Evolutionary conservation across 2,888 invertebrate species (phyloP).

Genomic region (Taenaris catops): DNA sequence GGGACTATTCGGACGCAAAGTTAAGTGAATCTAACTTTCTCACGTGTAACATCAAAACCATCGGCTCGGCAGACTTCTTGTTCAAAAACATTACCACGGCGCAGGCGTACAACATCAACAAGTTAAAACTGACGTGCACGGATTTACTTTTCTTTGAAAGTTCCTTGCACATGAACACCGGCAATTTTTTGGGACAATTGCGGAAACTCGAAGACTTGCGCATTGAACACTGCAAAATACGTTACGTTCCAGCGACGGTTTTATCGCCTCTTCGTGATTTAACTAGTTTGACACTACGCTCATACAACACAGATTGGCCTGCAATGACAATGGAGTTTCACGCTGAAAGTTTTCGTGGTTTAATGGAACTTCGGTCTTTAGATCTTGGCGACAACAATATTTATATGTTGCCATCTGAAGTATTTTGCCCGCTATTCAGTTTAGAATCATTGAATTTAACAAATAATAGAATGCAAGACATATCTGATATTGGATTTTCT

Average conservation of each 20-base stretch:
- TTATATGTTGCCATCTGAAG: conserved; percentile 85
- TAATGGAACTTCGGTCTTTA: conserved; percentile 83
- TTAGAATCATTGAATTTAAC: conserved; percentile 86
- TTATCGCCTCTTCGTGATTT: conserved; percentile 85
- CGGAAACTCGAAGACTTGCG: conserved; percentile 85
- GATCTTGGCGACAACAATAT: conserved; percentile 89
- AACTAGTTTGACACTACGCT: conserved; percentile 83
- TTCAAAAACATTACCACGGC: conserved; percentile 85
- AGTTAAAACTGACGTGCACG: conserved; percentile 85
- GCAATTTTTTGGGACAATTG: conserved; percentile 82
- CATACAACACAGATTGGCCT: conserved; percentile 89
- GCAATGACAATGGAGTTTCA: conserved; percentile 89
- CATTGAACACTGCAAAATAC: conserved; percentile 89
- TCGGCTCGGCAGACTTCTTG: conserved; percentile 84
- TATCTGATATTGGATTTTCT: conserved; percentile 86
- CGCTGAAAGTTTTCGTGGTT: conserved; percentile 85
- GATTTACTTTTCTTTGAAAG: conserved; percentile 87
- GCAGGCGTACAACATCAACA: conserved; percentile 85
- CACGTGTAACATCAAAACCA: conserved; percentile 86
- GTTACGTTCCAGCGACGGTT: conserved; percentile 85
- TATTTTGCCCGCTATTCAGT: conserved; percentile 86
- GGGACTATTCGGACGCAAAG: conserved; percentile 81
- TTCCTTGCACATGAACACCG: conserved; percentile 81
- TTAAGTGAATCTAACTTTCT: conserved; percentile 81
- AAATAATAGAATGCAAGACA: conserved; percentile 88